These are phyloP conservation scores for Eonycteris spelaea DNA, from an alignment of 2,113 vertebrate species.

Conservation along the genomic window DNA sequence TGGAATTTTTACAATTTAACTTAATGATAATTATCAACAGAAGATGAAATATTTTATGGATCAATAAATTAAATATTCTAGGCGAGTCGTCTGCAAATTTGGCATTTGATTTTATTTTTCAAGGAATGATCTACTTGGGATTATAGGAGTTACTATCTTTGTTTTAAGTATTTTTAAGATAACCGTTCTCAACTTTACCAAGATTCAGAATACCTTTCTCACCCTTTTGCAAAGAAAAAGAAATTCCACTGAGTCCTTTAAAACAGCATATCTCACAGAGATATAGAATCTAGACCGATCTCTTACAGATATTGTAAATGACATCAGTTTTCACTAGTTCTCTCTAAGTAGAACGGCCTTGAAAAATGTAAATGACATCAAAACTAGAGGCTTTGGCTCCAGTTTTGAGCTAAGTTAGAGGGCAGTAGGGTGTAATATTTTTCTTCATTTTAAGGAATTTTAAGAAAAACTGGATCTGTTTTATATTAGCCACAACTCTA, in stretches of 20 bases:
- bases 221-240: not conserved
- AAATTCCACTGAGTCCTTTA: not conserved
- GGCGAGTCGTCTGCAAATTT: not conserved
- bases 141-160: not conserved
- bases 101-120: not conserved
- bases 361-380: no score
- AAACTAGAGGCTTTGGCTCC: not conserved
- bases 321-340: not conserved
- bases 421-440: not conserved
- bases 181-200: not conserved
- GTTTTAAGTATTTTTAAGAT: not conserved
- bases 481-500: not conserved
- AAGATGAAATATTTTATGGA: not conserved
- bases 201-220: not conserved
- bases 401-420: not conserved
- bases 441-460: slow-evolving; percentile 45
- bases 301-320: not conserved
- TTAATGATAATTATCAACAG: not conserved
- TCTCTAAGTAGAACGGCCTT: no score
- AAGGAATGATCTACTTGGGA: not conserved
- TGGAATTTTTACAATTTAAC: not conserved
- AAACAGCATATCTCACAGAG: not conserved
- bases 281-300: not conserved
- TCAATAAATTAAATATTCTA: not conserved
- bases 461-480: not conserved